Conservation (phyloP, 2,888 invertebrate species). For the Euzetes globulus region DNA sequence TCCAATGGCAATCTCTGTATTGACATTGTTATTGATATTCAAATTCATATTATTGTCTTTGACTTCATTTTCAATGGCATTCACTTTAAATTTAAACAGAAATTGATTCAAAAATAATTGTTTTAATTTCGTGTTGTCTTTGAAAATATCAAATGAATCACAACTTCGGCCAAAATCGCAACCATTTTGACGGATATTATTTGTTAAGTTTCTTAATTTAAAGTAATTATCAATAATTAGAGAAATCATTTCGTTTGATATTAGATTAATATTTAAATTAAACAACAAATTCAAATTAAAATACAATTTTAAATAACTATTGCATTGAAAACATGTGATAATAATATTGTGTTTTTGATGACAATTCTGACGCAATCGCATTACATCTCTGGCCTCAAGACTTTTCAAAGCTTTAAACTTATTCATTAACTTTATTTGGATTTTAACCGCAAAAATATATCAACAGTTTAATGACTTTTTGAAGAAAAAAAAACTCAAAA, state of each 20-base stretch:
- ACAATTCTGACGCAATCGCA: too few species aligned
- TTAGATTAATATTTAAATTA: too few species aligned
- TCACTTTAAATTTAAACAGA: not conserved
- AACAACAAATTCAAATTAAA: too few species aligned
- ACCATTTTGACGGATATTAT: too few species aligned
- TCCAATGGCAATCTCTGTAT: not conserved
- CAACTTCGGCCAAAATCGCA: too few species aligned
- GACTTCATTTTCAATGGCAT: not conserved
- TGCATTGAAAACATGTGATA: too few species aligned
- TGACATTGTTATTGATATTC: not conserved
- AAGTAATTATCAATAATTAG: too few species aligned
- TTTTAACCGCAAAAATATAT: not conserved
- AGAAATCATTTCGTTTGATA: too few species aligned
- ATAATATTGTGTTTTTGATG: too few species aligned
- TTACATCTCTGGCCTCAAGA: too few species aligned
- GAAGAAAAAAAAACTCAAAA: not conserved
- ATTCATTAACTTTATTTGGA: not conserved
- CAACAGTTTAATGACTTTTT: conserved; percentile 2
- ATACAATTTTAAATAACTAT: too few species aligned
- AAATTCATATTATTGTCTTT: not conserved
- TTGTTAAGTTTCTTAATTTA: too few species aligned
- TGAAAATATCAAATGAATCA: not conserved
- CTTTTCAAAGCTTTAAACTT: not conserved
- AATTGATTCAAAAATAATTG: not conserved
- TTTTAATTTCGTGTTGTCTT: not conserved